phyloP scores from a whole-genome alignment of 2,888 invertebrate genomes.

The Drosophila lacicola region DNA sequence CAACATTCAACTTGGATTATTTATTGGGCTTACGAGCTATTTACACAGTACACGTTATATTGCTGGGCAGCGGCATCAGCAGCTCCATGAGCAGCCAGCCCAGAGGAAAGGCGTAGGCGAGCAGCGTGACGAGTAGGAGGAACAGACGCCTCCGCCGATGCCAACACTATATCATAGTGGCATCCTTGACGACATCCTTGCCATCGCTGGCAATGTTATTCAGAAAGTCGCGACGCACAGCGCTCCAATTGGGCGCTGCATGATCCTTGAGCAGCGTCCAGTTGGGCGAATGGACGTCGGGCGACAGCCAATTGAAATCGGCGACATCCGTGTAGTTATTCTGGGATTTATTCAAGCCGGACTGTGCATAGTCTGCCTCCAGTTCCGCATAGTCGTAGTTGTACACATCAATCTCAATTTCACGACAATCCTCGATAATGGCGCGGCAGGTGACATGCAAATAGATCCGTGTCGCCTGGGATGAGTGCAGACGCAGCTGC shows the following conservation, averaged over 20 bases:
- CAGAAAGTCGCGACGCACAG: slow-evolving; percentile 73
- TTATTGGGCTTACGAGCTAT: slow-evolving; percentile 61
- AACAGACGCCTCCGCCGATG: slow-evolving; percentile 38
- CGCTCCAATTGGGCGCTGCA: slow-evolving; percentile 77
- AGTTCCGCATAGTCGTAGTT: slow-evolving; percentile 91
- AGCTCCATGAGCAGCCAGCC: slow-evolving; percentile 57
- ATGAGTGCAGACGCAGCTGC: slow-evolving; percentile 95
- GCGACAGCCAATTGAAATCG: slow-evolving; percentile 98
- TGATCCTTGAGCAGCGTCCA: slow-evolving; percentile 87
- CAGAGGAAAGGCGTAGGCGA: slow-evolving; percentile 42
- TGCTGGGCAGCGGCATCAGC: slow-evolving; percentile 34
- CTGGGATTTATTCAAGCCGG: slow-evolving; percentile 89
- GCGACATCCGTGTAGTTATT: slow-evolving; percentile 95
- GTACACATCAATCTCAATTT: slow-evolving; percentile 93
- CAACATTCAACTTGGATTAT: slow-evolving; percentile 50
- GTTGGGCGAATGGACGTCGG: slow-evolving; percentile 93
- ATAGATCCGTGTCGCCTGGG: slow-evolving; percentile 91
- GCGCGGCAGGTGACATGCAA: slow-evolving; percentile 97
- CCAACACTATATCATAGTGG: slow-evolving; percentile 60
- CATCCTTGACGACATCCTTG: slow-evolving; percentile 28
- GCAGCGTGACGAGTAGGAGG: slow-evolving; percentile 29
- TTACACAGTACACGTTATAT: slow-evolving; percentile 51
- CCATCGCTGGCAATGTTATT: slow-evolving; percentile 33
- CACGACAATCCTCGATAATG: slow-evolving; percentile 95
- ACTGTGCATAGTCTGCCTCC: slow-evolving; percentile 90